These are phyloP conservation scores for Tragelaphus imberbis DNA, from an alignment of 2,113 vertebrate species.

Conservation along the genomic window DNA sequence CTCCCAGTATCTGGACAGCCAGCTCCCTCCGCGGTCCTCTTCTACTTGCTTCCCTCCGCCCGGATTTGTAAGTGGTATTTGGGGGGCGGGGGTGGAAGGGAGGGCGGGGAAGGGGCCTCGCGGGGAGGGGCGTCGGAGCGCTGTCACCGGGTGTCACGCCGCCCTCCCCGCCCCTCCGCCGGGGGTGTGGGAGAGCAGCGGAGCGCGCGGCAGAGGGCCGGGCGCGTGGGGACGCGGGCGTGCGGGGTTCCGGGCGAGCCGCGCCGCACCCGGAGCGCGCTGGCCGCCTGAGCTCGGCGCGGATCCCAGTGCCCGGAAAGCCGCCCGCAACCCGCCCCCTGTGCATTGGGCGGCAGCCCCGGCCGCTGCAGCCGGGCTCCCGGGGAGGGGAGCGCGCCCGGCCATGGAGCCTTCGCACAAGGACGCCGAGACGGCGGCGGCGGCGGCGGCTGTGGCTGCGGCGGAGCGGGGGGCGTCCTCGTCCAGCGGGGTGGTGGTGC, in stretches of 20 bases:
- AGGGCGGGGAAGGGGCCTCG: conserved; percentile 36
- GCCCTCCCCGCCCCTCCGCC: conserved; percentile 42
- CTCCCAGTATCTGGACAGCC: background rate
- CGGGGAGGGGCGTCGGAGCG: conserved; percentile 57
- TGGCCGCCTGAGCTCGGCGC: background rate
- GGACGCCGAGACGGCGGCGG: conserved; percentile 54
- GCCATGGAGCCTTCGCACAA: conserved; percentile 64
- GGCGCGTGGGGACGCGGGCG: conserved; percentile 34
- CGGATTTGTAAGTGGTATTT: background rate
- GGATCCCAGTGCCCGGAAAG: background rate
- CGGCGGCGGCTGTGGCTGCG: background rate
- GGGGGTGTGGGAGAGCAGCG: background rate
- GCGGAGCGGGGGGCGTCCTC: conserved; percentile 77
- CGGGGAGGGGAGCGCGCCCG: background rate
- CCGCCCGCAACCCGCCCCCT: background rate
- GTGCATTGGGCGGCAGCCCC: background rate
- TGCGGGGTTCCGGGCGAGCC: background rate
- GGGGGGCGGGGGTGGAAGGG: background rate
- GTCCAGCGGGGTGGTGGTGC: conserved; percentile 93
- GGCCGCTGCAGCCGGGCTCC: background rate
- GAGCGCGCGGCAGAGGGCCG: conserved; percentile 29
- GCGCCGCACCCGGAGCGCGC: background rate
- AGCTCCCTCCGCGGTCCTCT: background rate
- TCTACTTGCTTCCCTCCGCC: background rate
- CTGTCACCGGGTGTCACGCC: conserved; percentile 46